Percentiles rank a stretch among this genome's conserved stretches.
Conservation (phyloP, 1,140 invertebrate genomes). For the Pseudomyrmex flavicornis region DNA sequence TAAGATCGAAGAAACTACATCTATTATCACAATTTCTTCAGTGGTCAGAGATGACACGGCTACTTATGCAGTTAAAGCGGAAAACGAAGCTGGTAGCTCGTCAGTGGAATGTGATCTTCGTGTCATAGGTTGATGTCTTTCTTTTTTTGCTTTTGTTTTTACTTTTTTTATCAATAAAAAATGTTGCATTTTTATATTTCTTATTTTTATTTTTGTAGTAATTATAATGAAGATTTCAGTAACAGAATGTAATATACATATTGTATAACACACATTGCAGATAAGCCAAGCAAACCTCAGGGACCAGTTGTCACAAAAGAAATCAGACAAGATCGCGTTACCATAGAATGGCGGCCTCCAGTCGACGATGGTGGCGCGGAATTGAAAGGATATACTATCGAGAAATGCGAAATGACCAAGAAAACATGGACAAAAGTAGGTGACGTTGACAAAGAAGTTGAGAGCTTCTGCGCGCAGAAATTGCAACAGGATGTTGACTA, state of each 20-base stretch:
- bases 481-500: conserved; percentile 92
- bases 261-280: conserved; percentile 80
- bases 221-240: neutral
- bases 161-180: neutral
- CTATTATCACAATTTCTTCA: conserved; percentile 88
- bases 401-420: conserved; percentile 90
- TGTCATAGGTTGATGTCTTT: conserved; percentile 89
- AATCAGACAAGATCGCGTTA: conserved; percentile 90
- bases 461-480: conserved; percentile 90
- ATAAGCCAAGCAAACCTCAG: conserved; percentile 93
- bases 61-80: conserved; percentile 88
- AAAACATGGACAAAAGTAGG: conserved; percentile 91
- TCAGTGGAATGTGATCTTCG: conserved; percentile 90
- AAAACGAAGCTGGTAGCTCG: conserved; percentile 89
- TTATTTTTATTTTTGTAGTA: too few relatives aligned
- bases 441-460: conserved; percentile 90
- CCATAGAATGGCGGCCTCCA: conserved; percentile 93
- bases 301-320: conserved; percentile 91
- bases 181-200: neutral
- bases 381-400: conserved; percentile 92
- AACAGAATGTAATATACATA: neutral
- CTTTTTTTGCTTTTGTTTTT: neutral
- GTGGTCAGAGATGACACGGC: conserved; percentile 88
- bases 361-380: conserved; percentile 92
- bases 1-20: conserved; percentile 86